Conservation (phyloP, 2,888 invertebrate genomes). For the Drosophila koepferae region DNA sequence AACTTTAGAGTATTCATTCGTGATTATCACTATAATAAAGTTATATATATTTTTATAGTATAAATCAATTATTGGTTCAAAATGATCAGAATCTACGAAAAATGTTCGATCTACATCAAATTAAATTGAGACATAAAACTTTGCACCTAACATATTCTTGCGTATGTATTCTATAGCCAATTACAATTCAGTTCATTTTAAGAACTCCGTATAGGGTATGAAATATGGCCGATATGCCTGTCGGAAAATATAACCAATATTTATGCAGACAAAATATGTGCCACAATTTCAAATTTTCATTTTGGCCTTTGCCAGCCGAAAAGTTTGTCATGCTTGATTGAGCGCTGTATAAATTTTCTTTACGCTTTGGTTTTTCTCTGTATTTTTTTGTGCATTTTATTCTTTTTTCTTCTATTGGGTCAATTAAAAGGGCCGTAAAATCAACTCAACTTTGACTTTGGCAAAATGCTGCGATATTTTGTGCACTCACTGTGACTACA, state of each 20-base stretch:
- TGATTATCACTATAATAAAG: too few species aligned
- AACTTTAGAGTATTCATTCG: too few species aligned
- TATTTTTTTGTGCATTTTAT: neutral
- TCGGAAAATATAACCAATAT: conserved; percentile 50
- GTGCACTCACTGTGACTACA: conserved; percentile 42
- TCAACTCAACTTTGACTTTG: conserved; percentile 71
- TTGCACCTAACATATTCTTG: too few species aligned
- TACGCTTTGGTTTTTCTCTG: conserved; percentile 14
- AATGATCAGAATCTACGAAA: too few species aligned
- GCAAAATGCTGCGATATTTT: conserved; percentile 37
- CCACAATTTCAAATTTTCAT: conserved; percentile 56
- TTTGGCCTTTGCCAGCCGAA: conserved; percentile 44
- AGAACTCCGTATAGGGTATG: conserved; percentile 12
- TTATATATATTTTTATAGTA: too few species aligned
- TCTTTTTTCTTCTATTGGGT: conserved; percentile 36
- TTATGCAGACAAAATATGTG: conserved; percentile 68
- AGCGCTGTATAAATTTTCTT: conserved; percentile 66
- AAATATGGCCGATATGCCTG: neutral
- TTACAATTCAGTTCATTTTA: neutral
- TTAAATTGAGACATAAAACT: too few species aligned
- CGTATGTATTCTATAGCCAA: neutral
- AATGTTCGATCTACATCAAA: too few species aligned
- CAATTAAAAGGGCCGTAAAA: conserved; percentile 72
- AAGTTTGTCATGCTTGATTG: conserved; percentile 69
- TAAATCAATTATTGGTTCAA: too few species aligned